Conservation (phyloP, 30 jellyfish, hydroid and myxozoan species). For the Cassiopea andromeda region DNA sequence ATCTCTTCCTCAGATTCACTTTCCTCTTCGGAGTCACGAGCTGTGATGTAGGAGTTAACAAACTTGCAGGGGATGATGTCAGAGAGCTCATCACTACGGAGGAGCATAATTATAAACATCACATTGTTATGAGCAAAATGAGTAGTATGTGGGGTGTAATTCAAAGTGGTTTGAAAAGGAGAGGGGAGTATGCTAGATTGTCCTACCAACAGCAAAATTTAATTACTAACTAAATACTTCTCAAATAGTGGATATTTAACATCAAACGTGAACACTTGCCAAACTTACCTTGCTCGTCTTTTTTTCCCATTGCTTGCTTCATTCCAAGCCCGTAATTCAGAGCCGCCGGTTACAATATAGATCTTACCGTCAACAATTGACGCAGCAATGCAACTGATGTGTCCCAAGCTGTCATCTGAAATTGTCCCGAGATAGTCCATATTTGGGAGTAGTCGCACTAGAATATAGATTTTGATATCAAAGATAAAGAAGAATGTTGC, state of each 20-base stretch:
- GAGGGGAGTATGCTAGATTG: too few relatives aligned
- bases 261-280: background rate
- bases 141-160: too few relatives aligned
- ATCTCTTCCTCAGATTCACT: too few relatives aligned
- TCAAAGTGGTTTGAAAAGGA: too few relatives aligned
- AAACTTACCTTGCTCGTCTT: constrained; percentile 70
- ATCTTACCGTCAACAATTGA: constrained; percentile 56
- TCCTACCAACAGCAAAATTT: too few relatives aligned
- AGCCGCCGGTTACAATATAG: constrained; percentile 85
- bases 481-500: background rate
- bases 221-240: too few relatives aligned
- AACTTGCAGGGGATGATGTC: too few relatives aligned
- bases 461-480: background rate
- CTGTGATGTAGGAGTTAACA: too few relatives aligned
- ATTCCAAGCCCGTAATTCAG: constrained; percentile 87
- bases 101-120: too few relatives aligned
- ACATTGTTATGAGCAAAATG: too few relatives aligned
- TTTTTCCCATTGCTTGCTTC: constrained; percentile 59
- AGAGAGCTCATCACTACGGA: too few relatives aligned
- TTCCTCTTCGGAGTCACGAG: too few relatives aligned
- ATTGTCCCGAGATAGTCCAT: constrained; percentile 90
- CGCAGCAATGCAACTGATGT: constrained; percentile 62
- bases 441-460: constrained; percentile 88
- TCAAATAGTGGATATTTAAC: background rate
- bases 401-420: constrained; percentile 72